Evolutionary conservation across 1,140 invertebrate species (phyloP), one percentile per base, ranked within the genome.

Genomic region (Potamilus streckersoni): DNA sequence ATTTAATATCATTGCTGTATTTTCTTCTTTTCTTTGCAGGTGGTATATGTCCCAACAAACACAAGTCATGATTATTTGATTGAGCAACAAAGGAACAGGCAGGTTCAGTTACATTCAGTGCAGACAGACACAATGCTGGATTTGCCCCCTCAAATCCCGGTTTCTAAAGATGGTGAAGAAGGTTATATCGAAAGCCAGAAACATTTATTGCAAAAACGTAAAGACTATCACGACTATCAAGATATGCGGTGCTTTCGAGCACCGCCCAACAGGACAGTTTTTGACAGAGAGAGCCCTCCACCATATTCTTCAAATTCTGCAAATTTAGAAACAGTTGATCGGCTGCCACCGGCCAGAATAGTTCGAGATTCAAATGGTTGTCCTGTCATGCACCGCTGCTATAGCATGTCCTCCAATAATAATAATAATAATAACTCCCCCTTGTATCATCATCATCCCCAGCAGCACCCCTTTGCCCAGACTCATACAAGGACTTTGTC

Each of bases 191-290:
- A 91, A 79, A 91, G 93, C 74, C 91, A 91, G 75, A 91, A 91
- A 79, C 88, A 93, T 76, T 92, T 94, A 79, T 91, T 93, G 92
- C 73, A 92, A 93, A 87, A 90, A 91, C 73, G 70, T 72, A 92
- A 93, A 58, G 93, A 92, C 92, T 93, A 94, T 86, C 93, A 93
- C 71, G 93, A 93, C 86, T 92, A 93, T 49, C 38, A 49, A 49
- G 38, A 49, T 49, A 49, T 49, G 84, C 93, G 93, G 85, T 93
- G 93, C 81, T 93, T 94, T 79, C 91, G 93, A 79, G 92, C 93
- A 72, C 93, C 94, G 49, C 94, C 94, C 23, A 94, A 94, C 82
- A 92, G 93, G 82, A 94, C 93, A 59, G 92, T 94, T 55, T 92
- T 92, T 83, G 93, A 94, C 80, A 92, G 93, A 75, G 93, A 93